A percentile compares a stretch with the other conserved stretches of the same genome.
phyloP scores from a whole-genome alignment of 2,113 vertebrate species.

The Aleadryas rufinucha region DNA sequence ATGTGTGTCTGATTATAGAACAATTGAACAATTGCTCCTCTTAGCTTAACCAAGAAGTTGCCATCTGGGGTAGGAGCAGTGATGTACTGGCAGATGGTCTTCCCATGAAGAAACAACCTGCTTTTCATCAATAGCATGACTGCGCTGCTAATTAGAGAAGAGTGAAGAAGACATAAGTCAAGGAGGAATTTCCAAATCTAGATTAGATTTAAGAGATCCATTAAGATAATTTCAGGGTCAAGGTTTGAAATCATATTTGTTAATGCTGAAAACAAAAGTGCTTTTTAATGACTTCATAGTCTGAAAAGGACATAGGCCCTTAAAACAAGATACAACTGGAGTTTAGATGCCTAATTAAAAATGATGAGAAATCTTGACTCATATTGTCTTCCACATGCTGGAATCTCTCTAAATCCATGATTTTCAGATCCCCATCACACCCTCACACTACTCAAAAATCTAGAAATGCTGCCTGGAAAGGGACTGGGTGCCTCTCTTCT shows the following conservation, averaged over 20 bases:
- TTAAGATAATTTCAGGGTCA: neutral
- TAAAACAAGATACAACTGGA: neutral
- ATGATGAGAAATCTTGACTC: neutral
- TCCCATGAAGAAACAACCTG: neutral
- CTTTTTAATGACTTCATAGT: neutral
- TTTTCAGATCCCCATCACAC: neutral
- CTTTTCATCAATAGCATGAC: neutral
- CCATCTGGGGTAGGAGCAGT: slow-evolving; percentile 1
- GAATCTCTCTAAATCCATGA: neutral
- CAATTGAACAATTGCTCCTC: neutral
- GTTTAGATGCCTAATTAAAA: neutral
- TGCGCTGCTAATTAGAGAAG: slow-evolving; percentile 9
- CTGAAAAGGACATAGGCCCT: neutral
- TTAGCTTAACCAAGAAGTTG: slow-evolving; percentile 23
- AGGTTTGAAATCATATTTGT: neutral
- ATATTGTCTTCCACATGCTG: neutral
- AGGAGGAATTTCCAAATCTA: neutral
- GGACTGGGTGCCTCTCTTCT: neutral
- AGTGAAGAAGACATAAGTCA: neutral
- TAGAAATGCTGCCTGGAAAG: neutral
- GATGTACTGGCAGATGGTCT: slow-evolving; percentile 10
- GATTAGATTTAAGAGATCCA: neutral
- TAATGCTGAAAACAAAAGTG: neutral
- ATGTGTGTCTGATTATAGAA: neutral
- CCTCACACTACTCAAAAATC: neutral